Conservation (phyloP, 2,888 invertebrate genomes). For the Thera britannica region DNA sequence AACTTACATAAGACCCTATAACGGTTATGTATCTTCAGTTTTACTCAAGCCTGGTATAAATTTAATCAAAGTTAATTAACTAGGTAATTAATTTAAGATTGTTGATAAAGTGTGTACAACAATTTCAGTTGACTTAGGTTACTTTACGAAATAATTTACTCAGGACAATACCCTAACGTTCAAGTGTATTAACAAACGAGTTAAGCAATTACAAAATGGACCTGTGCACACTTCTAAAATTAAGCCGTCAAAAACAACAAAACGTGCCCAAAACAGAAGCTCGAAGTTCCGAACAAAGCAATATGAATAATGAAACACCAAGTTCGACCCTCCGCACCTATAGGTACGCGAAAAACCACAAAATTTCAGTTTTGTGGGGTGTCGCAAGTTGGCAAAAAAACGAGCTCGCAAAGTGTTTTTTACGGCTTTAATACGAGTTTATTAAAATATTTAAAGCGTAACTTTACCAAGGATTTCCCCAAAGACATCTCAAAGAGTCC, state of each 20-base stretch:
- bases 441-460: conserved; percentile 84
- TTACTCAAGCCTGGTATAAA: no score
- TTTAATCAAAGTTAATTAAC: conserved; percentile 26
- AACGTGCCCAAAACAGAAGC: conserved; percentile 66
- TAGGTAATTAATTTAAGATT: conserved; percentile 8
- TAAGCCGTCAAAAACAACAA: conserved; percentile 70
- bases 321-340: conserved; percentile 48
- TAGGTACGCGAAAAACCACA: conserved; percentile 49
- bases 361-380: conserved; percentile 58
- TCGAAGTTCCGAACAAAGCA: conserved; percentile 74
- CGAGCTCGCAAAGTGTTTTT: conserved; percentile 80
- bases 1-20: no score
- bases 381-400: conserved; percentile 71
- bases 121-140: conserved; percentile 37
- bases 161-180: conserved; percentile 37
- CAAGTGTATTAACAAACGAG: conserved; percentile 34
- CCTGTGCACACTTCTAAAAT: conserved; percentile 47
- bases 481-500: conserved; percentile 75
- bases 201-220: conserved; percentile 30
- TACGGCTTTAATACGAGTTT: conserved; percentile 82
- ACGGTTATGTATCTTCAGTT: no score
- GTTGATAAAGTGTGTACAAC: conserved; percentile 25
- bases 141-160: conserved; percentile 37
- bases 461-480: conserved; percentile 81
- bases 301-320: conserved; percentile 82